Conservation (phyloP, 2,113 vertebrate species). For the Pseudonaja textilis region DNA sequence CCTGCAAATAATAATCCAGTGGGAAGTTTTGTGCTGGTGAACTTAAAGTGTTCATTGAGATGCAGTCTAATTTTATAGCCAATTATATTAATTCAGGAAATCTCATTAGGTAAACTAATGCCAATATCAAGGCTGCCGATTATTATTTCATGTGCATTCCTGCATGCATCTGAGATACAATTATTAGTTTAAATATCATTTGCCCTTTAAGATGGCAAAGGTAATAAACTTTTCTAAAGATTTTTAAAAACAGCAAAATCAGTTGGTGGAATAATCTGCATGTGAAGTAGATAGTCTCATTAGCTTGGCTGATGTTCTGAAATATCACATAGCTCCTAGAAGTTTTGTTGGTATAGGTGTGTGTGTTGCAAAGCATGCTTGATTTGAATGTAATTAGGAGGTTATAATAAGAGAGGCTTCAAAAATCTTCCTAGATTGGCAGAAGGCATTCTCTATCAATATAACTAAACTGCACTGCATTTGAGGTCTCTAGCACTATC, state of each 20-base stretch:
- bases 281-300: background rate
- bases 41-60: slow-evolving; percentile 65
- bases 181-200: background rate
- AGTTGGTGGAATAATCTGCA: background rate
- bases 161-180: background rate
- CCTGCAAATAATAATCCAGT: slow-evolving; percentile 76
- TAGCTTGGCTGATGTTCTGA: background rate
- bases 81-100: slow-evolving; percentile 48
- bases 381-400: slow-evolving; percentile 36
- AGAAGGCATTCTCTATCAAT: background rate
- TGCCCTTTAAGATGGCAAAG: background rate
- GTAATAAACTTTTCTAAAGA: background rate
- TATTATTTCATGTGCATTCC: slow-evolving; percentile 24
- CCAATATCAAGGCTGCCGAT: slow-evolving; percentile 6
- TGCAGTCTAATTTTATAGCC: slow-evolving; percentile 59
- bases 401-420: background rate
- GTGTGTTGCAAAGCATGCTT: background rate
- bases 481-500: slow-evolving; percentile 23
- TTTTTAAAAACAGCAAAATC: background rate
- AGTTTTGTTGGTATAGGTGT: background rate
- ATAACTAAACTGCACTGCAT: background rate
- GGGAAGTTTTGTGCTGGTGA: slow-evolving; percentile 74
- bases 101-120: slow-evolving; percentile 47
- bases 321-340: background rate
- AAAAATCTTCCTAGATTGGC: background rate